Evolutionary conservation across 2,797 vertebrate species (phyloP).

Genomic region (Pristis pectinata): DNA sequence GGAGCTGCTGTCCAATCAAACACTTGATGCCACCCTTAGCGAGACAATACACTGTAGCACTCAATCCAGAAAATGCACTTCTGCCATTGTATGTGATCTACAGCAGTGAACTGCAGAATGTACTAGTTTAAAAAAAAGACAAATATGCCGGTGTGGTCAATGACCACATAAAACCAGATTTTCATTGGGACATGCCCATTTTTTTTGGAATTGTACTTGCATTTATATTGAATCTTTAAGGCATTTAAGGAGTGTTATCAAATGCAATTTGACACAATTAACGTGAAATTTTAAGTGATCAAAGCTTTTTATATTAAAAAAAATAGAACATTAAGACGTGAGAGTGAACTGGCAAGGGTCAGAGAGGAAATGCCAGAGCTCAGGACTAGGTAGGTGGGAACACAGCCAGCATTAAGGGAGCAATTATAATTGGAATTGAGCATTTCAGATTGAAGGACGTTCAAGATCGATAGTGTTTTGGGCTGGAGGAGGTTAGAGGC

Average conservation of each 20-base stretch:
- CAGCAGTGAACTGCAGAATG: neutral
- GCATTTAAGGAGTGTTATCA: neutral
- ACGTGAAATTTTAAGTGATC: neutral
- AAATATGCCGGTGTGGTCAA: neutral
- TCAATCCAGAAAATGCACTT: neutral
- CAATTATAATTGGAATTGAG: neutral
- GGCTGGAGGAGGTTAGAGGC: too few species aligned
- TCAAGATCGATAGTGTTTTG: too few species aligned
- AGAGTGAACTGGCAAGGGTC: neutral
- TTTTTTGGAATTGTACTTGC: neutral
- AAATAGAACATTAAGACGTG: neutral
- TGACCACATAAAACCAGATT: neutral
- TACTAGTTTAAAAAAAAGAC: too few species aligned
- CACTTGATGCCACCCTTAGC: neutral
- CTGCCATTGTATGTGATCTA: neutral
- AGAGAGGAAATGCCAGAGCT: neutral
- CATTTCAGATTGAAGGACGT: too few species aligned
- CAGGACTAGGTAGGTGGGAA: neutral
- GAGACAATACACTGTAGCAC: neutral
- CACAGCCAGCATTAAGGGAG: neutral
- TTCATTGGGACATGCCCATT: neutral
- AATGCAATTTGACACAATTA: neutral
- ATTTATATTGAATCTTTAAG: neutral
- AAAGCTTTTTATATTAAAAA: neutral
- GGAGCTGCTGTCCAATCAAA: neutral